phyloP scores from a whole-genome alignment of 2,113 vertebrate species.

The Pogona vitticeps region DNA sequence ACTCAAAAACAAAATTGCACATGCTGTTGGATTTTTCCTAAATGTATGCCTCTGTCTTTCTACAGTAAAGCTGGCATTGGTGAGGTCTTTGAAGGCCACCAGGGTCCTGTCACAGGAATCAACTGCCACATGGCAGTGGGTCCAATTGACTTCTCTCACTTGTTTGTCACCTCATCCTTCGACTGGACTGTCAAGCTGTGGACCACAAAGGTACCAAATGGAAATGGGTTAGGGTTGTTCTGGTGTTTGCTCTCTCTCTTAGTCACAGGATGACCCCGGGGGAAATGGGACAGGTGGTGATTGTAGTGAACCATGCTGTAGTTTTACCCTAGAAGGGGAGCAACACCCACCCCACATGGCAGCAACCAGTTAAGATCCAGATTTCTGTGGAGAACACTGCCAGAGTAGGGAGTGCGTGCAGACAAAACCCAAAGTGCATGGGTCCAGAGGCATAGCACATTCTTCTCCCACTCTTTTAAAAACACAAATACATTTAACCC shows the following conservation, averaged over 20 bases:
- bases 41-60: constrained; percentile 17
- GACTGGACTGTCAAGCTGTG: constrained; percentile 98
- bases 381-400: not conserved
- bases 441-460: too few relatives aligned
- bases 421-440: not conserved
- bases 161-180: constrained; percentile 96
- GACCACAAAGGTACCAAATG: constrained; percentile 93
- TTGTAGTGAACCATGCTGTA: not conserved
- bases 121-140: constrained; percentile 96
- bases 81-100: constrained; percentile 97
- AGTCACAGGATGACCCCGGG: not conserved
- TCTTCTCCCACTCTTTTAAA: too few relatives aligned
- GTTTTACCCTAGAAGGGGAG: constrained; percentile 2
- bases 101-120: constrained; percentile 96
- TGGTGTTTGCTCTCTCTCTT: not conserved
- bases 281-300: not conserved
- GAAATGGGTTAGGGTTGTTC: not conserved
- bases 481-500: too few relatives aligned
- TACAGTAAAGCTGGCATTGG: constrained; percentile 95
- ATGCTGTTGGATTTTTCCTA: not conserved
- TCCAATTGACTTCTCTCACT: constrained; percentile 94
- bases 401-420: not conserved
- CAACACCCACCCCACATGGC: too few relatives aligned
- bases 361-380: not conserved
- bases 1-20: too few relatives aligned